Base-by-base conservation (phyloP, 2,888 invertebrate genomes). In the Masnerella sp. region DNA sequence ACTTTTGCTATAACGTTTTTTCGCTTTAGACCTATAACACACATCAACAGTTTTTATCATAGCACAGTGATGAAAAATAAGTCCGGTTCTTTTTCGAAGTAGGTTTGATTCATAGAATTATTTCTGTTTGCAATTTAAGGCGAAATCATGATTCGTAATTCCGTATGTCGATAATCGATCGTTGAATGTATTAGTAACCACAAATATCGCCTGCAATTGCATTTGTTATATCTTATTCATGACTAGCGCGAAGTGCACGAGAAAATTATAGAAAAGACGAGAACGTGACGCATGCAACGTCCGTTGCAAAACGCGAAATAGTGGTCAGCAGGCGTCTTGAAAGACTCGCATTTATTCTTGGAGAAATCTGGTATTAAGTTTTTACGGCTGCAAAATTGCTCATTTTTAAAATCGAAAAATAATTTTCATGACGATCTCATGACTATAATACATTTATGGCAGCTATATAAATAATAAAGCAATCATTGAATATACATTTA, bases 161-260 rank as follows among this genome's bases (percentile, higher is more conserved):
- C 58, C 52, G 58, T 34, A 51, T 22, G 59, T 58, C 64, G 54
- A 69, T 69, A 52, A 68, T 69, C 74, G 74, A 74, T 74, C 59
- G 68, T 34, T 40, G 69, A 45, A 64, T 59, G 64, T 65, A 74
- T 69, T 59, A 61, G 45, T 59, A 47, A 69, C 64, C 74, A 69
- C 74, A 65, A 65, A 65, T 69, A 73, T 75, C 65, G 61, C 45
- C 45, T 51, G 68, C 61, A 65, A 59, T 68, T 68, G 75, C 74
- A 76, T 74, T 64, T 49, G 59, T 72, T 68, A 75, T 74, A 70
- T 65, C 54, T 77, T 77, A 78, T 77, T 78, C 70, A 75, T 73
- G 71, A 70, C 59, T 65, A 62, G 52, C 74, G 56, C 61, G 71
- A 56, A 61, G 67, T 71, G 56, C 56, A 67, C 49, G 59, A 70